Evolutionary conservation across 2,113 vertebrate species (phyloP), one percentile per base, ranked within the genome.

Genomic region (Scomber japonicus): DNA sequence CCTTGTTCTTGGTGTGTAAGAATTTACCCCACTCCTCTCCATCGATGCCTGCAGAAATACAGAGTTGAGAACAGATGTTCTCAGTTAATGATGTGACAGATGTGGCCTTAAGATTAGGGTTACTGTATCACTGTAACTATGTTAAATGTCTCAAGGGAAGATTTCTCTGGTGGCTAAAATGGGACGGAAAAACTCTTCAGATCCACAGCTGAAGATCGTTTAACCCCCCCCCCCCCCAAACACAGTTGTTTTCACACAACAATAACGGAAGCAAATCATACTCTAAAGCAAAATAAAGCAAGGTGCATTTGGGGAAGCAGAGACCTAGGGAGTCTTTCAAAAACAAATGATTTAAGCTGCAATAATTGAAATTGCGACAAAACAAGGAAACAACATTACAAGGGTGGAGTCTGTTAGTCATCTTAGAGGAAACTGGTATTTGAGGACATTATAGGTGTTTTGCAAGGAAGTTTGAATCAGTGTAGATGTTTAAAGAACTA

Each of bases 11-110:
- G 75, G 97, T 99, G 95, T 99, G 98, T 77, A 99, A 94, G 88
- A 99, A 99, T 94, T 99, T 99, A 63, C 97, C 98, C 98, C 98
- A 99, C 89, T 99, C 98, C 82, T 98, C 97, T 78, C 96, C 96
- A 75, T 99, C 97, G 49, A 97, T 95, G 75, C 97, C 98, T 99
- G 91, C 27, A 66, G 40, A 46, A 69, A 88, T 82, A 93, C 61
- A 69, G n/a, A 71, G 71, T 71, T 1, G 3, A 66, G 21, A 16
- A 71, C 66, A 86, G 74, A 80, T 69, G 75, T 78, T 77, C 2
- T 66, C 10, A 72, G 48, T 78, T 75, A 65, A 51, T 61, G 40
- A 40, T 46, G 13, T 51, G 50, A 77, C 62, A 86, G 71, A 80
- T 78, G 76, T 77, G 44, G 60, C 70, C 61, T 78, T 67, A 11